Percentiles rank a stretch among this genome's conserved stretches.
Evolutionary conservation across 2,888 invertebrate species (phyloP).

Genomic region (Tachina lurida): DNA sequence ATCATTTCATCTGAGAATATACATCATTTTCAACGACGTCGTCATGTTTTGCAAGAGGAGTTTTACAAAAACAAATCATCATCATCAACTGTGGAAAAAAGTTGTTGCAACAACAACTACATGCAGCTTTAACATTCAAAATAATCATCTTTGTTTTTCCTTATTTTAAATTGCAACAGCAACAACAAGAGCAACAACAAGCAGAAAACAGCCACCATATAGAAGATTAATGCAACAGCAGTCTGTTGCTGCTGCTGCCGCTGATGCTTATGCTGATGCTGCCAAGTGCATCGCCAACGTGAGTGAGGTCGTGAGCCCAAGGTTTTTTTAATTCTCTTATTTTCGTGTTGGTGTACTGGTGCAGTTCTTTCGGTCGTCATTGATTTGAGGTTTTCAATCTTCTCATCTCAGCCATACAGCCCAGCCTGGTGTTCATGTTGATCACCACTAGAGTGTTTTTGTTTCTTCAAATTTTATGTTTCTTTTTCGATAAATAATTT

Average conservation of each 20-base stretch:
- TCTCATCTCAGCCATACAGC: conserved; percentile 28
- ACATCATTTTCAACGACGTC: conserved; percentile 53
- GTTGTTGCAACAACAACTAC: conserved; percentile 40
- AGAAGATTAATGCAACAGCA: conserved; percentile 50
- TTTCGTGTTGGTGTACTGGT: conserved; percentile 25
- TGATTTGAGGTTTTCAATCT: conserved; percentile 64
- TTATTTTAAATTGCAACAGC: conserved; percentile 68
- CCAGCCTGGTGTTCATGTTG: conserved; percentile 62
- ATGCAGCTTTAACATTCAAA: conserved; percentile 55
- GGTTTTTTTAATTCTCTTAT: conserved; percentile 54
- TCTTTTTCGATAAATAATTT: conserved; percentile 37
- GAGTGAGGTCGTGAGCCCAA: conserved; percentile 75
- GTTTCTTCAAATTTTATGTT: conserved; percentile 36
- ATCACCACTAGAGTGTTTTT: conserved; percentile 65
- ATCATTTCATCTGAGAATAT: conserved; percentile 69
- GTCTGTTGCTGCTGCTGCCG: conserved; percentile 16
- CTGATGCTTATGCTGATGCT: conserved; percentile 4
- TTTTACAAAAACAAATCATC: conserved; percentile 43
- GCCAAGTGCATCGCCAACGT: conserved; percentile 72
- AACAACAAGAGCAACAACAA: conserved; percentile 31
- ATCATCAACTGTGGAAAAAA: conserved; percentile 22
- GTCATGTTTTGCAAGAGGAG: conserved; percentile 56
- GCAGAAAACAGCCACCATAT: conserved; percentile 42
- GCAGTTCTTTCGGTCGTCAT: conserved; percentile 54
- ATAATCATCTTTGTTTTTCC: conserved; percentile 61